Evolutionary conservation across 2,113 vertebrate genomes (phyloP).

Genomic region (Malurus cyaneus): DNA sequence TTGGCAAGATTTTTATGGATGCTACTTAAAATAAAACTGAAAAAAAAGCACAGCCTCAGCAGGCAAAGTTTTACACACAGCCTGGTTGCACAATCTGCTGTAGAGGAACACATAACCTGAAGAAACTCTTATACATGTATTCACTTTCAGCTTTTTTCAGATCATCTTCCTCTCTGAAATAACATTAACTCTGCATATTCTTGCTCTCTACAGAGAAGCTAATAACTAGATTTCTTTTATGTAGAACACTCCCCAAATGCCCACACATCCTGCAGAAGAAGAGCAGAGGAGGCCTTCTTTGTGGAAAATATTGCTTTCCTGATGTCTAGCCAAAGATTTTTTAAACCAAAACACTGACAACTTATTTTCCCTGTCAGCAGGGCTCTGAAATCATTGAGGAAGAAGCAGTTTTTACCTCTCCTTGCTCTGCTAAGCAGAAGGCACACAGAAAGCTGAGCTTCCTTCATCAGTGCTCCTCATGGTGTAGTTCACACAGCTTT

Average conservation of each 20-base stretch:
- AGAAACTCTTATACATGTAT: background rate
- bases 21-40: background rate
- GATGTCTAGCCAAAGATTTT: background rate
- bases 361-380: background rate
- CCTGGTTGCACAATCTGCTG: background rate
- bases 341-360: background rate
- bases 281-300: background rate
- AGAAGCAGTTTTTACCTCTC: background rate
- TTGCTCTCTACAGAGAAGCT: background rate
- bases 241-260: rapidly evolving
- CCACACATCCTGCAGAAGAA: background rate
- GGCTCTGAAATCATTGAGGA: background rate
- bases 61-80: background rate
- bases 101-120: background rate
- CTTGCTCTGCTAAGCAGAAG: background rate
- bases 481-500: background rate
- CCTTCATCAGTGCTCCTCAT: background rate
- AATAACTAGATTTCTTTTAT: background rate
- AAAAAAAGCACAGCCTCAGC: background rate
- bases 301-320: background rate
- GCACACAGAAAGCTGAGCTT: background rate
- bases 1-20: conserved; percentile 7
- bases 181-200: background rate
- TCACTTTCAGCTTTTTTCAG: background rate
- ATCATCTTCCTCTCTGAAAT: background rate